A percentile compares a stretch with the other conserved stretches of the same genome.
These are phyloP conservation scores for Ryuthela nishihirai DNA, from an alignment of 2,888 invertebrate species.

Conservation along the genomic window DNA sequence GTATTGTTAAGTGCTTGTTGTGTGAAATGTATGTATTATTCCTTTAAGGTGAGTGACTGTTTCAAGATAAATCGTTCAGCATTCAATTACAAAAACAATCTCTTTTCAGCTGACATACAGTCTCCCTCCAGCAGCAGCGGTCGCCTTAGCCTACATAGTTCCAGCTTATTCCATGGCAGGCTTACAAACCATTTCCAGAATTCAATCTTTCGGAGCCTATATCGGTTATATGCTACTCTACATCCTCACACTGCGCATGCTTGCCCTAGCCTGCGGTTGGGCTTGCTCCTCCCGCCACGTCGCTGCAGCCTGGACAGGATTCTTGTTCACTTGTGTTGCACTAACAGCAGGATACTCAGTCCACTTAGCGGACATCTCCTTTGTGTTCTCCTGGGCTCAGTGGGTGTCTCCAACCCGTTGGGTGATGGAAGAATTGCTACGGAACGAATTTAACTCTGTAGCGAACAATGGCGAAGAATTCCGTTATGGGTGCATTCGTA, in stretches of 20 bases:
- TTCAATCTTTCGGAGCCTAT: conserved; percentile 41
- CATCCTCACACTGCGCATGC: conserved; percentile 47
- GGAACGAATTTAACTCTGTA: conserved; percentile 42
- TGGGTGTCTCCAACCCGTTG: conserved; percentile 69
- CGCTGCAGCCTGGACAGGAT: conserved; percentile 60
- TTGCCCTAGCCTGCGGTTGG: conserved; percentile 62
- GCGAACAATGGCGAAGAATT: conserved; percentile 26
- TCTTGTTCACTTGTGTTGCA: conserved; percentile 60
- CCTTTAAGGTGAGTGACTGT: too few species aligned
- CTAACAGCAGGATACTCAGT: conserved; percentile 62
- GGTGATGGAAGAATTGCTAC: conserved; percentile 62
- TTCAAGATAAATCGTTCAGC: too few species aligned
- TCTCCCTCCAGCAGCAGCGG: conserved; percentile 69
- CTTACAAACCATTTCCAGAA: conserved; percentile 44
- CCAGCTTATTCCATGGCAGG: conserved; percentile 61
- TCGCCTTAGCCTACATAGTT: conserved; percentile 78
- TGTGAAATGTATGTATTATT: too few species aligned
- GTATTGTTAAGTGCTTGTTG: too few species aligned
- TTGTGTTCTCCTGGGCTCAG: conserved; percentile 60
- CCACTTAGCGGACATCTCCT: conserved; percentile 64
- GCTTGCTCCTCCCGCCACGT: conserved; percentile 62
- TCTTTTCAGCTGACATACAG: conserved; percentile 68
- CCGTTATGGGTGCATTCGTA: conserved; percentile 47
- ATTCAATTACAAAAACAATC: not conserved
- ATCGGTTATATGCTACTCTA: conserved; percentile 50